phyloP scores from a whole-genome alignment of 2,888 invertebrate genomes.

The Parnassius apollo region DNA sequence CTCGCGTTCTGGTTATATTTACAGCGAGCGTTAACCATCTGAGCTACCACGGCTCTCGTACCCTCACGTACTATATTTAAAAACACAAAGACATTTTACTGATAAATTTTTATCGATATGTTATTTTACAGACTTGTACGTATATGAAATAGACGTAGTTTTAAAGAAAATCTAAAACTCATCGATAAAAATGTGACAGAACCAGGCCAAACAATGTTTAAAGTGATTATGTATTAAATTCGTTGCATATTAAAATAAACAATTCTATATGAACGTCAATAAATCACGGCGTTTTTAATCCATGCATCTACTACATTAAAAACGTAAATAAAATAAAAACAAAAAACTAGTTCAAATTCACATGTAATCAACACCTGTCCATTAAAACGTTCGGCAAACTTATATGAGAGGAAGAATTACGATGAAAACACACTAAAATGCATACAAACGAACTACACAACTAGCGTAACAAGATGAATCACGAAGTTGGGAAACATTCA shows the following conservation, averaged over 20 bases:
- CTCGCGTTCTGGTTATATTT: too few species aligned
- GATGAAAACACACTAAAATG: constrained; percentile 35
- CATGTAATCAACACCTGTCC: constrained; percentile 56
- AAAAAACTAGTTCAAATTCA: constrained; percentile 46
- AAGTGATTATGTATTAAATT: too few species aligned
- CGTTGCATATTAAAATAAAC: neutral
- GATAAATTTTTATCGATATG: too few species aligned
- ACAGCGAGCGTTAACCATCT: too few species aligned
- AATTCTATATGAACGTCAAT: constrained; percentile 14
- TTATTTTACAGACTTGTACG: too few species aligned
- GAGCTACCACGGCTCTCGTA: too few species aligned
- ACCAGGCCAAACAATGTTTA: too few species aligned
- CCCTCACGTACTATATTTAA: too few species aligned
- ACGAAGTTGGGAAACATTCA: constrained; percentile 60
- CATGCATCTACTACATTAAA: constrained; percentile 30
- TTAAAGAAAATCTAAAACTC: too few species aligned
- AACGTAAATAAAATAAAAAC: neutral
- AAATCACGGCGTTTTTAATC: constrained; percentile 26
- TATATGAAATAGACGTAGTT: too few species aligned
- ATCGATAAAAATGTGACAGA: too few species aligned
- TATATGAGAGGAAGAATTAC: constrained; percentile 39
- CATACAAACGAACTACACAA: constrained; percentile 44
- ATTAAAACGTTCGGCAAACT: constrained; percentile 55
- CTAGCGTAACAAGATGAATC: constrained; percentile 57
- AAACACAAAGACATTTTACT: too few species aligned